Percentiles rank a stretch among this genome's conserved stretches.
Evolutionary conservation across 1,140 invertebrate species (phyloP).

Genomic region (Pseudomyrmex concolor): DNA sequence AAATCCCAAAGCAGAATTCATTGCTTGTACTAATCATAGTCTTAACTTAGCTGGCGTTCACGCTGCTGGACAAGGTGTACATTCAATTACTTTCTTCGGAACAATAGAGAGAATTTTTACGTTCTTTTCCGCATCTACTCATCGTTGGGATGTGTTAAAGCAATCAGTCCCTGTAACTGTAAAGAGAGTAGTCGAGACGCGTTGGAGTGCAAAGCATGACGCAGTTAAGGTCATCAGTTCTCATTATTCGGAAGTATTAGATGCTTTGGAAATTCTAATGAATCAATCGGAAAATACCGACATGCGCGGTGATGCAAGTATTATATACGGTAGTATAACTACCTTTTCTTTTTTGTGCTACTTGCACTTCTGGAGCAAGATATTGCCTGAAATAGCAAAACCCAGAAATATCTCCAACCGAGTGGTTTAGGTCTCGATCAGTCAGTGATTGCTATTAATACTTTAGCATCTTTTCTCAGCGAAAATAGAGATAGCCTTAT

Average conservation of each 20-base stretch:
- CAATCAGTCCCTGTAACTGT: neutral
- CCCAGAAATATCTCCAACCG: neutral
- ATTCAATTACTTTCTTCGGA: slow-evolving; percentile 1
- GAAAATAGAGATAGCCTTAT: slow-evolving; percentile 2
- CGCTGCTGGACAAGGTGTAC: neutral
- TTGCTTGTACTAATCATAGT: neutral
- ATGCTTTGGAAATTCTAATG: neutral
- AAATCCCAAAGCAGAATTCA: neutral
- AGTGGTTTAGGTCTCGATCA: neutral
- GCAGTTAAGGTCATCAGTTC: slow-evolving; percentile 1
- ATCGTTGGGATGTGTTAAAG: slow-evolving; percentile 1
- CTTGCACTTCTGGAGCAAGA: neutral
- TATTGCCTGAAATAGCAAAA: slow-evolving; percentile 4
- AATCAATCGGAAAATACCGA: neutral
- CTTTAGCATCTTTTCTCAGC: neutral
- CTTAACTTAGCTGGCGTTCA: neutral
- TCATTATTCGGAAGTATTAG: neutral
- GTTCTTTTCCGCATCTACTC: neutral
- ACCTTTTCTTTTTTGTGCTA: neutral
- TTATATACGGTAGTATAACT: neutral
- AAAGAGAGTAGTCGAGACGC: neutral
- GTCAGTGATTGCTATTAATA: slow-evolving; percentile 4
- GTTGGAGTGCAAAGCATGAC: neutral
- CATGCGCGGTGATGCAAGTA: neutral
- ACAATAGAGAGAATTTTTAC: slow-evolving; percentile 2